Conservation (phyloP, 2,888 invertebrate genomes). For the Stratiomys singularior region DNA sequence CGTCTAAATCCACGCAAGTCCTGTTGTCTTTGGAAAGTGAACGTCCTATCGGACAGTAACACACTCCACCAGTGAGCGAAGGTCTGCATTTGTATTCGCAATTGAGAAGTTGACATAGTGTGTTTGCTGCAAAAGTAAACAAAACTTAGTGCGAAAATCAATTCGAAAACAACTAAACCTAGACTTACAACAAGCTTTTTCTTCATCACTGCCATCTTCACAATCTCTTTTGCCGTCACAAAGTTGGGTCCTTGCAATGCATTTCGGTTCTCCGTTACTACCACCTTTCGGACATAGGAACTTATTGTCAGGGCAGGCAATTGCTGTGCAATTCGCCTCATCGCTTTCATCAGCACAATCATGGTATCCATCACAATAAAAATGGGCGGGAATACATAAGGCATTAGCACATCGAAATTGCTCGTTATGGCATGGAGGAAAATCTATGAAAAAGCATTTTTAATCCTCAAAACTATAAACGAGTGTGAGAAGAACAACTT, state of each 20-base stretch:
- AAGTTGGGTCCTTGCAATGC: constrained; percentile 86
- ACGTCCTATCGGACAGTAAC: constrained; percentile 88
- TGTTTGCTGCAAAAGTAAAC: constrained; percentile 69
- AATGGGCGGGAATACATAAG: constrained; percentile 89
- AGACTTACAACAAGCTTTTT: constrained; percentile 89
- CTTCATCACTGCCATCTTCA: constrained; percentile 90
- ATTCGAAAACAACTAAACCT: no score
- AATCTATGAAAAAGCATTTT: constrained; percentile 70
- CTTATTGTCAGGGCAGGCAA: constrained; percentile 89
- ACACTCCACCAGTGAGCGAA: constrained; percentile 88
- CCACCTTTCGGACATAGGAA: constrained; percentile 87
- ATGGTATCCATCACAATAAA: constrained; percentile 82
- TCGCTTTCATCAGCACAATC: constrained; percentile 95
- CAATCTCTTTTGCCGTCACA: constrained; percentile 94
- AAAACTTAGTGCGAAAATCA: no score
- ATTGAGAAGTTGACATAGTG: constrained; percentile 83
- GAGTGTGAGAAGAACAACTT: no score
- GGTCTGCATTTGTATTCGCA: constrained; percentile 94
- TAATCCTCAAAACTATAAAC: no score
- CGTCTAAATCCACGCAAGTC: constrained; percentile 91
- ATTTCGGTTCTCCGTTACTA: constrained; percentile 79
- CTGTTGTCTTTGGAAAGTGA: constrained; percentile 84
- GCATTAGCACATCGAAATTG: constrained; percentile 95
- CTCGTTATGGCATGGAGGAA: constrained; percentile 86
- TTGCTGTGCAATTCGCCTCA: constrained; percentile 86